These are phyloP conservation scores for Malthinus seriepunctatus DNA, from an alignment of 2,888 invertebrate species.

Conservation along the genomic window DNA sequence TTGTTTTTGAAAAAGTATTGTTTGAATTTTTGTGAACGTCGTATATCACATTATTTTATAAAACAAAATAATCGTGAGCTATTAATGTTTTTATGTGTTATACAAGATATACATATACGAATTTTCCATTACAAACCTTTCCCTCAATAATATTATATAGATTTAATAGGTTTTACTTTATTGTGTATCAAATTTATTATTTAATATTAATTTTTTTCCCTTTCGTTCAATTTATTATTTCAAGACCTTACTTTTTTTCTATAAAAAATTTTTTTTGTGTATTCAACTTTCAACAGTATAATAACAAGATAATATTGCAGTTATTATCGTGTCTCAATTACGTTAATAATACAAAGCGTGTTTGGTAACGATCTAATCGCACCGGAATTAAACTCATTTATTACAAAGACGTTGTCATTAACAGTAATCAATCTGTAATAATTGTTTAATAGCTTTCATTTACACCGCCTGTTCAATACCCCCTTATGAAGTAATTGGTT, in stretches of 20 bases:
- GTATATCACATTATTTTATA: conserved; percentile 15
- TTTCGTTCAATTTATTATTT: background rate
- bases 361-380: conserved; percentile 35
- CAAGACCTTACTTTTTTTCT: background rate
- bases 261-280: background rate
- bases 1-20: conserved; percentile 29
- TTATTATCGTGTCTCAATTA: conserved; percentile 25
- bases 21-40: conserved; percentile 16
- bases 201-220: background rate
- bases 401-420: conserved; percentile 37
- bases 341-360: conserved; percentile 28
- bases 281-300: no score
- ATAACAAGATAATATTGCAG: conserved; percentile 14
- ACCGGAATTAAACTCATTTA: conserved; percentile 33
- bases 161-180: conserved; percentile 4
- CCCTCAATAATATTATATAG: background rate
- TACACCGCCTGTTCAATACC: conserved; percentile 28
- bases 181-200: background rate
- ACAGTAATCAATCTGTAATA: conserved; percentile 35
- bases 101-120: conserved; percentile 2
- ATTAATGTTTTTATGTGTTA: conserved; percentile 10
- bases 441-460: conserved; percentile 36
- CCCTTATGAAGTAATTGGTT: conserved; percentile 31
- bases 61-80: conserved; percentile 12
- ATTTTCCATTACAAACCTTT: no score